Evolutionary conservation across 2,797 vertebrate species (phyloP).

Genomic region (Mus minutoides): DNA sequence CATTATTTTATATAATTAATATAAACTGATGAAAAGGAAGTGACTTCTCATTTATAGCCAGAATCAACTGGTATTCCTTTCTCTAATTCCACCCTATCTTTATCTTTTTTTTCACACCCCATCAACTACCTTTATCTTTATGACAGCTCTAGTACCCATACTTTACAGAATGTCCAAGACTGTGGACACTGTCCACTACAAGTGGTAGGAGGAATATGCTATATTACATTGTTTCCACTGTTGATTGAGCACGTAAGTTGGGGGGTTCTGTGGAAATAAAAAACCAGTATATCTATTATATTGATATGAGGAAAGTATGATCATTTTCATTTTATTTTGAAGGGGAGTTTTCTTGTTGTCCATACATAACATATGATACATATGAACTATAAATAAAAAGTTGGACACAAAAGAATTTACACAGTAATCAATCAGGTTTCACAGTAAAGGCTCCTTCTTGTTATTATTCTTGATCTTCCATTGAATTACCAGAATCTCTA

Average conservation of each 20-base stretch:
- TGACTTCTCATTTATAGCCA: not conserved
- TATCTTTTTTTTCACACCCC: too few relatives aligned
- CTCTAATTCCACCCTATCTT: not conserved
- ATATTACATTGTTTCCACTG: not conserved
- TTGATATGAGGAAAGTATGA: not conserved
- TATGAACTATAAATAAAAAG: not conserved
- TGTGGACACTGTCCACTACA: not conserved
- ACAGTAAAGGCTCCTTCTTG: not conserved
- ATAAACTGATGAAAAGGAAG: not conserved
- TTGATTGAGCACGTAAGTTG: not conserved
- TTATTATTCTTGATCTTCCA: not conserved
- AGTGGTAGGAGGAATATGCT: not conserved
- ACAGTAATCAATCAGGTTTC: not conserved
- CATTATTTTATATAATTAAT: not conserved
- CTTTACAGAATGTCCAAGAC: not conserved
- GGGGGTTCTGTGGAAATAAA: not conserved
- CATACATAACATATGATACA: not conserved
- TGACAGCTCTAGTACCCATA: not conserved
- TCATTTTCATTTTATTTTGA: conserved; percentile 36
- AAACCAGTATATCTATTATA: not conserved
- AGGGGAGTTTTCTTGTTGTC: not conserved
- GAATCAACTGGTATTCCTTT: not conserved
- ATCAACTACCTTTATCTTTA: not conserved
- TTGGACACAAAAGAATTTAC: not conserved
- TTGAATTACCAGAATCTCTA: not conserved